These are phyloP conservation scores for Yponomeuta malinellus DNA, from an alignment of 2,888 invertebrate species.

Conservation along the genomic window DNA sequence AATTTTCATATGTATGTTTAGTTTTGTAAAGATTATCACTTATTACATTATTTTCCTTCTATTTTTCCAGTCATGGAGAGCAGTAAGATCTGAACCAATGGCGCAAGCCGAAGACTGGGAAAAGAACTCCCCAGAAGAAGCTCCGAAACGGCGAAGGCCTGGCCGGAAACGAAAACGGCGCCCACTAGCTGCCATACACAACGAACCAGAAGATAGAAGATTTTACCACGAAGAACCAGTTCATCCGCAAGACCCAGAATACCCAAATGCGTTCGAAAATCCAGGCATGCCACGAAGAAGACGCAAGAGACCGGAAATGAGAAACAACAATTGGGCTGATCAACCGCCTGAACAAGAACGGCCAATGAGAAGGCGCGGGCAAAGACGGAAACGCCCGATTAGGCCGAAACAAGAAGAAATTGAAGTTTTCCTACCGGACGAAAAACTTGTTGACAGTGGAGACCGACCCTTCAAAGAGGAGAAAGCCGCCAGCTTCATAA, in stretches of 20 bases:
- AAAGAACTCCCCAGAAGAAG: conserved; percentile 43
- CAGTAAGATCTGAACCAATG: conserved; percentile 33
- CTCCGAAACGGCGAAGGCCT: conserved; percentile 59
- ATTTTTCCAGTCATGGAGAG: conserved; percentile 70
- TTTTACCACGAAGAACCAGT: conserved; percentile 34
- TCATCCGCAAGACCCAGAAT: conserved; percentile 2
- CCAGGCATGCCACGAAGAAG: conserved; percentile 37
- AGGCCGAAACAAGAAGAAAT: conserved; percentile 41
- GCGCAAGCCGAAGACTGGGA: conserved; percentile 38
- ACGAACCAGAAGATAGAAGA: conserved; percentile 35
- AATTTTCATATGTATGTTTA: too few relatives aligned
- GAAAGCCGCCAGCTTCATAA: not conserved
- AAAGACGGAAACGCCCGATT: conserved; percentile 47
- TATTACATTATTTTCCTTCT: conserved; percentile 12
- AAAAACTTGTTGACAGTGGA: conserved; percentile 18
- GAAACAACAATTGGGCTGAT: conserved; percentile 51
- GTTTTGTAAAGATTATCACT: not conserved
- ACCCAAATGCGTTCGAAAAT: conserved; percentile 10
- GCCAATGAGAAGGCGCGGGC: conserved; percentile 49
- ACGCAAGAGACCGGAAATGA: conserved; percentile 46
- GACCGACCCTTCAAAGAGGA: not conserved
- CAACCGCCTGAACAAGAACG: conserved; percentile 46
- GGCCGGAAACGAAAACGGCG: conserved; percentile 78
- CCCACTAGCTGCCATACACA: conserved; percentile 52
- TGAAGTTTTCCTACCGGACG: conserved; percentile 26